Percentiles rank a stretch among this genome's conserved stretches.
These are phyloP conservation scores for Drosophila nebulosa DNA, from an alignment of 1,140 invertebrate genomes.

Conservation along the genomic window DNA sequence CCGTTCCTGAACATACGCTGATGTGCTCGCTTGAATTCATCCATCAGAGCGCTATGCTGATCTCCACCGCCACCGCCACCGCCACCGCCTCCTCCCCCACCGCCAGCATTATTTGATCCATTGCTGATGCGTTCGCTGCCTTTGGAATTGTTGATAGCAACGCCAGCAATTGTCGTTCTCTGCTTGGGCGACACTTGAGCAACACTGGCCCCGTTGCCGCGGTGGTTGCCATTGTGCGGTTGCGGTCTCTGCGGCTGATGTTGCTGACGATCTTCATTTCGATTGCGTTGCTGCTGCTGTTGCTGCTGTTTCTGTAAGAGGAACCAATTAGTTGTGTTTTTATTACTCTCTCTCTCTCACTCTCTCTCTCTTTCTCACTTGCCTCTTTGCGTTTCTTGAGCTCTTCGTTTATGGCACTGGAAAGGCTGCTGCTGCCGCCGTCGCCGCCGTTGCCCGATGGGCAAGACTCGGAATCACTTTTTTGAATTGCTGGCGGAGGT, in stretches of 20 bases:
- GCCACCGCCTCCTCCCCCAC: constrained; percentile 5
- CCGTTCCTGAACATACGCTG: constrained; percentile 89
- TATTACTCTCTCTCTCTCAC: not conserved
- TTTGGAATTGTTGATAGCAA: constrained; percentile 30
- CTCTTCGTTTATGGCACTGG: constrained; percentile 84
- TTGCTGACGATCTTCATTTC: constrained; percentile 25
- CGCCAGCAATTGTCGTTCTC: constrained; percentile 38
- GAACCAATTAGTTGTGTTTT: constrained; percentile 22
- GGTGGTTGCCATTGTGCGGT: constrained; percentile 40
- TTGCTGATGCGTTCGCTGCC: constrained; percentile 53
- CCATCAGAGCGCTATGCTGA: constrained; percentile 89
- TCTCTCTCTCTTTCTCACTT: constrained; percentile 21
- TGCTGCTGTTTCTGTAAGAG: constrained; percentile 43
- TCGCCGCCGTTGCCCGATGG: not conserved
- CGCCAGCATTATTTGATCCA: constrained; percentile 9
- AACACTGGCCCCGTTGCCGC: constrained; percentile 14
- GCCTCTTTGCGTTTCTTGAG: constrained; percentile 84
- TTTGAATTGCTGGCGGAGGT: constrained; percentile 33
- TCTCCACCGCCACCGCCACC: constrained; percentile 81
- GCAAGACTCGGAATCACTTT: not conserved
- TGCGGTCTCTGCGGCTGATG: constrained; percentile 1
- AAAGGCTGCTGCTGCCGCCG: constrained; percentile 62
- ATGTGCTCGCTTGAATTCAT: constrained; percentile 93
- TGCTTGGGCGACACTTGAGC: constrained; percentile 56
- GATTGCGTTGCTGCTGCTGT: constrained; percentile 18